A percentile compares a stretch with the other conserved stretches of the same genome.
Evolutionary conservation across 2,113 vertebrate species (phyloP).

Genomic region (Macrotis lagotis): DNA sequence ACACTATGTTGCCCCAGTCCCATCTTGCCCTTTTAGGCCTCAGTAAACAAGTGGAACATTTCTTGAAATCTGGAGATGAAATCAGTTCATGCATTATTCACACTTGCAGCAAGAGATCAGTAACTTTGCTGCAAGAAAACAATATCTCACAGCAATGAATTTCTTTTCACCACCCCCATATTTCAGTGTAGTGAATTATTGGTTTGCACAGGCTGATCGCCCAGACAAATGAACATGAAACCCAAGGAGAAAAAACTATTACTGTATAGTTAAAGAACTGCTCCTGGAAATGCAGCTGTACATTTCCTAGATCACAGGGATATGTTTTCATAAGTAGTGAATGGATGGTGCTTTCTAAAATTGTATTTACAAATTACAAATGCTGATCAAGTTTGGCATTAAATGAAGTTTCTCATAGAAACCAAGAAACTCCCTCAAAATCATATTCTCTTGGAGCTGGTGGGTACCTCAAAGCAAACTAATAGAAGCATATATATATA

Average conservation of each 20-base stretch:
- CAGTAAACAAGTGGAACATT: conserved; percentile 13
- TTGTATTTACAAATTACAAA: not conserved
- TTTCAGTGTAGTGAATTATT: conserved; percentile 30
- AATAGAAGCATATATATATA: no score
- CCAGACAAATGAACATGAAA: conserved; percentile 10
- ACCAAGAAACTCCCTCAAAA: not conserved
- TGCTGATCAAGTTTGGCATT: not conserved
- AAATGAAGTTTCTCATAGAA: not conserved
- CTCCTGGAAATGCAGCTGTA: not conserved
- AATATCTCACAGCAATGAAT: conserved; percentile 1
- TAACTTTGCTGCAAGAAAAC: conserved; percentile 25
- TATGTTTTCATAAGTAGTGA: not conserved
- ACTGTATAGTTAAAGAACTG: not conserved
- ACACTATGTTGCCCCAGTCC: not conserved
- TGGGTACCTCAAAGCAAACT: not conserved
- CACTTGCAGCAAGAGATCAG: not conserved
- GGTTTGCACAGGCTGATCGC: not conserved
- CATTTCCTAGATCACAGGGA: not conserved
- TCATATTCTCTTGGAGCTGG: not conserved
- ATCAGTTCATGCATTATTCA: conserved; percentile 55
- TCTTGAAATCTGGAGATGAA: conserved; percentile 45
- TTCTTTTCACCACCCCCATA: not conserved
- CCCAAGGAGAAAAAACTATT: not conserved
- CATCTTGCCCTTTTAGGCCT: conserved; percentile 11
- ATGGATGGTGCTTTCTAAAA: not conserved